A percentile compares a stretch with the other conserved stretches of the same genome.
Conservation (phyloP, 2,113 vertebrate genomes). For the Trogon surrucura region DNA sequence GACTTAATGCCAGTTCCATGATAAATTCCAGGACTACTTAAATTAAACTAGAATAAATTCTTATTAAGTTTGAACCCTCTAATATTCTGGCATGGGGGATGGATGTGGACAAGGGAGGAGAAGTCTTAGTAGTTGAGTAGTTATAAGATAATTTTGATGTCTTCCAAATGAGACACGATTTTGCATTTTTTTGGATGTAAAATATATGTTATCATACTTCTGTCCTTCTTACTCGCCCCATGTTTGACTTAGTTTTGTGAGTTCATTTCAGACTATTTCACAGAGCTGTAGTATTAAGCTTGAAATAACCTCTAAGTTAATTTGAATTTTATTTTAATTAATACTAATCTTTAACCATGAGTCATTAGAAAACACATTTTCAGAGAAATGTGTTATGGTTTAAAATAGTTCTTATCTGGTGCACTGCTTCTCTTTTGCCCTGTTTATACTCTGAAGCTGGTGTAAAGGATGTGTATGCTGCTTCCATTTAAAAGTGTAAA, state of each 20-base stretch:
- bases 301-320: not conserved
- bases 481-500: not conserved
- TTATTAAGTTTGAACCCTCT: not conserved
- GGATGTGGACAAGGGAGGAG: accelerated
- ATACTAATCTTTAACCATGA: not conserved
- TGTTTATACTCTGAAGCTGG: not conserved
- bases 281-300: not conserved
- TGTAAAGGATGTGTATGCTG: not conserved
- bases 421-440: not conserved
- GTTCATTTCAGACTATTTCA: not conserved
- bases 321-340: not conserved
- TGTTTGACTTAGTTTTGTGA: not conserved
- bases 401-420: not conserved
- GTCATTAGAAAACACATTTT: not conserved
- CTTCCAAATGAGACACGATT: not conserved
- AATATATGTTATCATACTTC: not conserved
- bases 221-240: not conserved
- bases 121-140: not conserved
- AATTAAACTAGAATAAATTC: not conserved
- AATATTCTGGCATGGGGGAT: not conserved
- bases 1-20: not conserved
- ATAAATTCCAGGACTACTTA: not conserved
- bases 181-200: not conserved
- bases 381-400: not conserved
- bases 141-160: not conserved